These are phyloP conservation scores for Macrotus californicus DNA, from an alignment of 2,113 vertebrate genomes.

Conservation along the genomic window DNA sequence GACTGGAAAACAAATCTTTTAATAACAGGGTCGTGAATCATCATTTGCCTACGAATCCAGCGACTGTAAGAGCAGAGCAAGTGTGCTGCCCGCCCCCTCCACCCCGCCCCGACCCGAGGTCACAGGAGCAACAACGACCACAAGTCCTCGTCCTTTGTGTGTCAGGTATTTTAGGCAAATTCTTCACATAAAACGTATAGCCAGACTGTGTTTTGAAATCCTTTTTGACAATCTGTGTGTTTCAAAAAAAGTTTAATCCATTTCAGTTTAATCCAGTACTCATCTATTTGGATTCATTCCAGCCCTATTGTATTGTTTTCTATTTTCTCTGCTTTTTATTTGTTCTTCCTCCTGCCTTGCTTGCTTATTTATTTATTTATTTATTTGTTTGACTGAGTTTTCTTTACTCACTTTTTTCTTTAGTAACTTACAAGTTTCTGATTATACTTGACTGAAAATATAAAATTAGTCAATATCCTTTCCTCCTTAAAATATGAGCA, in stretches of 20 bases:
- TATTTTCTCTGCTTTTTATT: conserved; percentile 1
- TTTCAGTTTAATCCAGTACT: neutral
- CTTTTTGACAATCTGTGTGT: neutral
- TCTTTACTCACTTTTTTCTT: neutral
- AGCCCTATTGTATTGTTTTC: neutral
- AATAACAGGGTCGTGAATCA: neutral
- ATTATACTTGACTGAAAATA: neutral
- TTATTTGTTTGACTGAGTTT: neutral
- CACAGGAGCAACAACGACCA: neutral
- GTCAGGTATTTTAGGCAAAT: neutral
- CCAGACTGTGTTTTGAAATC: neutral
- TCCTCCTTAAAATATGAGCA: neutral
- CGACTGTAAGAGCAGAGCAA: neutral
- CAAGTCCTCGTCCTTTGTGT: neutral
- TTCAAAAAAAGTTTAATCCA: neutral
- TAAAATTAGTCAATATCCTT: neutral
- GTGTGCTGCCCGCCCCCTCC: too few species aligned
- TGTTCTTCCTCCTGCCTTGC: neutral
- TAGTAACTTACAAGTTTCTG: neutral
- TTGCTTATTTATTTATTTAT: neutral
- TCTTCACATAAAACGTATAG: neutral
- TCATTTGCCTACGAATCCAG: neutral
- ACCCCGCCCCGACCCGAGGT: too few species aligned
- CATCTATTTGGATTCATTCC: neutral
- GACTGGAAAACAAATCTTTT: neutral